Evolutionary conservation across 92 coral and sea anemone genomes (phyloP).

Genomic region (Siderastrea siderea): DNA sequence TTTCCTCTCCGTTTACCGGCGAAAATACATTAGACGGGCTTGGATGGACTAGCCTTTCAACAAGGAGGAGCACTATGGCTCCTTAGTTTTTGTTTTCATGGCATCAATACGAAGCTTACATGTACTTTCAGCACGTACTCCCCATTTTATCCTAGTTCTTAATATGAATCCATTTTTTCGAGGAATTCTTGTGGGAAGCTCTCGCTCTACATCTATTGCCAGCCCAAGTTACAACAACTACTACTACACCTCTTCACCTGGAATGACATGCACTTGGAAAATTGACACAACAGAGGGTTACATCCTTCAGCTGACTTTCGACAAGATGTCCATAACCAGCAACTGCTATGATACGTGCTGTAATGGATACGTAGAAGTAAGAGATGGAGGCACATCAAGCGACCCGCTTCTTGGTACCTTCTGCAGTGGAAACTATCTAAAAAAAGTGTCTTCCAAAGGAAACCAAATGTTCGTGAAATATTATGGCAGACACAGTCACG

Average conservation of each 20-base stretch:
- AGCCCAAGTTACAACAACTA: background rate
- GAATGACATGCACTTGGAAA: constrained; percentile 6
- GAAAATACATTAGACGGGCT: no score
- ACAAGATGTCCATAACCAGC: background rate
- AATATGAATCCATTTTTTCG: no score
- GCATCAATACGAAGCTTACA: no score
- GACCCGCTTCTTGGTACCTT: constrained; percentile 4
- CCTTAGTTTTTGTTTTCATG: no score
- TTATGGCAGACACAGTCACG: background rate
- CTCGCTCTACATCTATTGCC: background rate
- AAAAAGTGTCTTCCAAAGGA: constrained; percentile 10
- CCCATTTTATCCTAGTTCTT: no score
- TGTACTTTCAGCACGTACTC: no score
- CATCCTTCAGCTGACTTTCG: constrained; percentile 2
- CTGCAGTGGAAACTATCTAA: background rate
- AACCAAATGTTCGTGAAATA: constrained; percentile 6
- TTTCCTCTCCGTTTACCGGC: no score
- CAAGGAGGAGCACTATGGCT: no score
- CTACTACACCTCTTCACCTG: no score
- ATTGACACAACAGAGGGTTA: constrained; percentile 14
- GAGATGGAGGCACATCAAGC: background rate
- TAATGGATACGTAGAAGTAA: constrained; percentile 2
- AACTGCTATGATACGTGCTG: background rate
- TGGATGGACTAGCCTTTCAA: no score
- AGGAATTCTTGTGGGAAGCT: background rate